Conservation (phyloP, 2,113 vertebrate species). For the Athene cunicularia region DNA sequence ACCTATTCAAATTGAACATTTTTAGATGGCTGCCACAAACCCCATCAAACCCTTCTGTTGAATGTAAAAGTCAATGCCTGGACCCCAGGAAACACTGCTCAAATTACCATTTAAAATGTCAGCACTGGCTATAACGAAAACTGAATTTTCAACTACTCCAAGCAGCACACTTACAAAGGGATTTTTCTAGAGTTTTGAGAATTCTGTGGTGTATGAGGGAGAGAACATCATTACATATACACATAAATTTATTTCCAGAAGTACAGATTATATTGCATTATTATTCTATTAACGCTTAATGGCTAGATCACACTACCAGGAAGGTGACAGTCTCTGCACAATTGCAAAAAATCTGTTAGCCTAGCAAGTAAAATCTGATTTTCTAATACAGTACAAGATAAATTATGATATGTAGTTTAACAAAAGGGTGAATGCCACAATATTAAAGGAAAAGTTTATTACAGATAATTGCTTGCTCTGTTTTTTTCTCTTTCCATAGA, state of each 20-base stretch:
- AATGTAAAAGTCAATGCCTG: background rate
- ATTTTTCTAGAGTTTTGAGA: background rate
- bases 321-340: background rate
- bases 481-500: conserved; percentile 70
- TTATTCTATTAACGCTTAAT: background rate
- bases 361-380: background rate
- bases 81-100: background rate
- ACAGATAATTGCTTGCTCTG: conserved; percentile 77
- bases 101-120: conserved; percentile 8
- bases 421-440: conserved; percentile 52
- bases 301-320: background rate
- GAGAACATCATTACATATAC: background rate
- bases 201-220: background rate
- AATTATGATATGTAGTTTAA: conserved; percentile 40
- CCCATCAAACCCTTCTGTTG: background rate
- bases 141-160: background rate
- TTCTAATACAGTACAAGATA: conserved; percentile 2
- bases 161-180: background rate
- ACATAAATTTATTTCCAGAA: background rate
- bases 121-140: background rate
- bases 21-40: conserved; percentile 3
- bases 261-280: background rate
- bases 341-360: background rate
- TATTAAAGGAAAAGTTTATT: conserved; percentile 80
- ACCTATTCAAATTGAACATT: background rate